Evolutionary conservation across 1,140 invertebrate species (phyloP).

Genomic region (Apis cerana): DNA sequence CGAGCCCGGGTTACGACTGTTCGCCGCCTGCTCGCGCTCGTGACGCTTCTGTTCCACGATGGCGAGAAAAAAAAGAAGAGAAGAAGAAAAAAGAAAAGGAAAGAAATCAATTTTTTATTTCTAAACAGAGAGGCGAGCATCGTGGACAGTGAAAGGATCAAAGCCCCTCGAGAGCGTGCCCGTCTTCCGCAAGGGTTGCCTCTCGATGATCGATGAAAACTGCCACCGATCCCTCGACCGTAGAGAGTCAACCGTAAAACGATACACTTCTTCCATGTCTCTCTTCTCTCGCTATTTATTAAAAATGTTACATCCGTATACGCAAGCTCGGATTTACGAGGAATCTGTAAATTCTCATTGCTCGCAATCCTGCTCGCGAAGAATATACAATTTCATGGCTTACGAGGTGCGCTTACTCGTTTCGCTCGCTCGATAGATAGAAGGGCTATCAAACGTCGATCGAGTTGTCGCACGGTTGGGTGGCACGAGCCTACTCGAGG

Average conservation of each 20-base stretch:
- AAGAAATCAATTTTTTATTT: slow-evolving; percentile 65
- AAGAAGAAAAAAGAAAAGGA: too few relatives aligned
- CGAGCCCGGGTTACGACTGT: slow-evolving; percentile 47
- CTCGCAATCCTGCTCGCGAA: neutral
- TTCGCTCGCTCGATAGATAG: too few relatives aligned
- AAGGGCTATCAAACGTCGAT: neutral
- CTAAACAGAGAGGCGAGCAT: neutral
- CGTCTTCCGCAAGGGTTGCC: neutral
- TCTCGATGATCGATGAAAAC: slow-evolving; percentile 39
- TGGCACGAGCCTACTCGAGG: slow-evolving; percentile 31
- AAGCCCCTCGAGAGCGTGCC: neutral
- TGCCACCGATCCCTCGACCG: neutral
- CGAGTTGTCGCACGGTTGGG: slow-evolving; percentile 14
- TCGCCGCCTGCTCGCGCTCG: slow-evolving; percentile 37
- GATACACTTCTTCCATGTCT: neutral
- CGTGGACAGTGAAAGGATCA: slow-evolving; percentile 50
- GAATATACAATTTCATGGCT: neutral
- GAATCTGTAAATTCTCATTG: too few relatives aligned
- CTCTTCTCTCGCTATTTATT: neutral
- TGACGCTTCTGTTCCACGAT: slow-evolving; percentile 48
- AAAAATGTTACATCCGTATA: neutral
- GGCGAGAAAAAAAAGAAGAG: too few relatives aligned
- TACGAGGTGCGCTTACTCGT: neutral
- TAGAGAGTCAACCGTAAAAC: neutral
- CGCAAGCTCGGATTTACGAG: neutral